Conservation (phyloP, 1,140 invertebrate species). For the Matsumurasca onukii region DNA sequence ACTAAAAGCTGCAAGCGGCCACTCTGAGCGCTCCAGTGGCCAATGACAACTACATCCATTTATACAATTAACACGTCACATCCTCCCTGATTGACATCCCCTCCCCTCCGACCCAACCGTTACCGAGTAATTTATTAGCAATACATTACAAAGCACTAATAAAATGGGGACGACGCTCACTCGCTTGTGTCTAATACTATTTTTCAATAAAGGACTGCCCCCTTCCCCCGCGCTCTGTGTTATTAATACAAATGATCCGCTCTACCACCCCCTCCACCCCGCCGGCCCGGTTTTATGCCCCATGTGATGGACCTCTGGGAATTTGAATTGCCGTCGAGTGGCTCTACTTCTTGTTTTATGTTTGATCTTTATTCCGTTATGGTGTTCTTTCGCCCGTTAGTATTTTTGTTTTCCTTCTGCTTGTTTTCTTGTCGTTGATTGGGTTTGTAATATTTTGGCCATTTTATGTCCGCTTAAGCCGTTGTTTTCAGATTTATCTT, state of each 20-base stretch:
- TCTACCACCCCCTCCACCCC: neutral
- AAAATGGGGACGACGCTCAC: neutral
- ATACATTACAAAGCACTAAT: neutral
- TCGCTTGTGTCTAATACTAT: slow-evolving; percentile 1
- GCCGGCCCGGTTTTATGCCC: neutral
- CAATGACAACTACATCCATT: too few relatives aligned
- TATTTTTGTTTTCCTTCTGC: too few relatives aligned
- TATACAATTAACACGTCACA: too few relatives aligned
- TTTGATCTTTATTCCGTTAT: neutral
- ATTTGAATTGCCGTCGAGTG: neutral
- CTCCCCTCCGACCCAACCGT: too few relatives aligned
- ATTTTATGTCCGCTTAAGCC: too few relatives aligned
- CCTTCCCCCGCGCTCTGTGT: neutral
- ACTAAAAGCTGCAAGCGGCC: too few relatives aligned
- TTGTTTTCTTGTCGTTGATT: too few relatives aligned
- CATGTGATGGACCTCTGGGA: neutral
- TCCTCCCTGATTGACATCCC: too few relatives aligned
- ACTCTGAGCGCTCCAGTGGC: too few relatives aligned
- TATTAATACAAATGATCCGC: slow-evolving; percentile 15
- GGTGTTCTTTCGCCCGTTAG: too few relatives aligned
- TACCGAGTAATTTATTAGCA: neutral
- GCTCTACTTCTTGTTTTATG: neutral
- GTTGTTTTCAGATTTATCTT: too few relatives aligned
- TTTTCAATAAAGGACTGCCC: slow-evolving; percentile 7
- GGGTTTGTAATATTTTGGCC: too few relatives aligned